Conservation (phyloP, 2,797 vertebrate genomes). For the Crypturellus tataupa region DNA sequence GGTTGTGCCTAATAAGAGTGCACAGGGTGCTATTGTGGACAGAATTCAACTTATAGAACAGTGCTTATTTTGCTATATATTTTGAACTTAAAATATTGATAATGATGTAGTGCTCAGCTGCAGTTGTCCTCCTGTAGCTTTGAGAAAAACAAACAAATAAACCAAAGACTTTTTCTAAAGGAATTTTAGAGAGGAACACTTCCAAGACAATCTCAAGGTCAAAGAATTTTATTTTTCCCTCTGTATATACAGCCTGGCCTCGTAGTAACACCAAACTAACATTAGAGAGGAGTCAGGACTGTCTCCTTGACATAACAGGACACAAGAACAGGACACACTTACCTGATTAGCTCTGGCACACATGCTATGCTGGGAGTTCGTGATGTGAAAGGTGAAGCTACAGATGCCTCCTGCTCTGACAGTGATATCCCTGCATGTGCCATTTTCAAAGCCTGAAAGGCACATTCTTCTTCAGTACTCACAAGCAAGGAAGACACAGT, state of each 20-base stretch:
- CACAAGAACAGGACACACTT: neutral
- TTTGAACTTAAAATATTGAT: neutral
- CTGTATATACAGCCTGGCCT: neutral
- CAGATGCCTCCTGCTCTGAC: conserved; percentile 85
- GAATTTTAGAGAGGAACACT: neutral
- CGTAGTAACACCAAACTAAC: neutral
- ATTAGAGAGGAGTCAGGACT: neutral
- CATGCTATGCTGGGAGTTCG: conserved; percentile 80
- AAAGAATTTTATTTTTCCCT: neutral
- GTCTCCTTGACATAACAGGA: neutral
- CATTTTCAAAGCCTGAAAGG: conserved; percentile 84
- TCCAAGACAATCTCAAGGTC: neutral
- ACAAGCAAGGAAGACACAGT: neutral
- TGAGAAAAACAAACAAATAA: neutral
- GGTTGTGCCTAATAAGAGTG: neutral
- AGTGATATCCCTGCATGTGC: conserved; percentile 85
- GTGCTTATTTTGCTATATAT: neutral
- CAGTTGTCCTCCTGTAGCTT: neutral
- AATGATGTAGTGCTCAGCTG: neutral
- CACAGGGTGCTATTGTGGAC: neutral
- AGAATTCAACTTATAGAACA: neutral
- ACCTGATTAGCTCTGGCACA: conserved; percentile 85
- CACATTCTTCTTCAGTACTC: conserved; percentile 30
- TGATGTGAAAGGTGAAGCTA: conserved; percentile 86
- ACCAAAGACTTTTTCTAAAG: neutral